Percentiles rank a stretch among this genome's conserved stretches.
Conservation (phyloP, 2,797 vertebrate species). For the Ispidina lecontei region DNA sequence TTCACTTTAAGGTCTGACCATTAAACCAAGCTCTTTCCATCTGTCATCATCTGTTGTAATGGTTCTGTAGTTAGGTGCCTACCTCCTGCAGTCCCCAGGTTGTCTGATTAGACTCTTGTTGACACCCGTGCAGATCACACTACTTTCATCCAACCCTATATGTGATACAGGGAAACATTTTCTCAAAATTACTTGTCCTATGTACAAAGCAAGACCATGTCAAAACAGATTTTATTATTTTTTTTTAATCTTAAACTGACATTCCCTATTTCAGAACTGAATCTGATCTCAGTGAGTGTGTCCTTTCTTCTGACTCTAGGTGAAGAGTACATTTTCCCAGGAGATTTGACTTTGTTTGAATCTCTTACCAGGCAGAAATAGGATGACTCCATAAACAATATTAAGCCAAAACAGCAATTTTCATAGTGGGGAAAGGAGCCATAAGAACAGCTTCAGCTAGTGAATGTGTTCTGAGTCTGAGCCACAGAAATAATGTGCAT, state of each 20-base stretch:
- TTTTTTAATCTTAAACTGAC: neutral
- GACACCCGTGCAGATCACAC: conserved; percentile 12
- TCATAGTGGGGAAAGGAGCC: neutral
- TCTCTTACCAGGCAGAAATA: neutral
- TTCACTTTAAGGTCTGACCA: conserved; percentile 50
- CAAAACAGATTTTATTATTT: neutral
- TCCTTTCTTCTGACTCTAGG: conserved; percentile 13
- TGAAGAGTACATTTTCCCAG: neutral
- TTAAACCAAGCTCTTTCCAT: conserved; percentile 43
- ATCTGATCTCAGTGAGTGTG: neutral
- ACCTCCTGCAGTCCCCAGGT: neutral
- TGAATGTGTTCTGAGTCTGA: neutral
- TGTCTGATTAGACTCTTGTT: conserved; percentile 33
- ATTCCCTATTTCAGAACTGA: neutral
- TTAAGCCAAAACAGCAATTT: neutral
- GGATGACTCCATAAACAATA: neutral
- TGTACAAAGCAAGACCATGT: neutral
- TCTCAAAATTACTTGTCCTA: conserved; percentile 32
- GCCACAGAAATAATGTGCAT: neutral
- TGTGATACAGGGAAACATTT: conserved; percentile 18
- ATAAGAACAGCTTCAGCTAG: neutral
- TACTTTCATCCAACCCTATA: conserved; percentile 19
- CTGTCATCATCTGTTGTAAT: conserved; percentile 59
- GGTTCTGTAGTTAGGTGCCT: conserved; percentile 2
- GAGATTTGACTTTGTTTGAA: neutral